These are phyloP conservation scores for Monopterus albus DNA, from an alignment of 2,113 vertebrate genomes.

Conservation along the genomic window DNA sequence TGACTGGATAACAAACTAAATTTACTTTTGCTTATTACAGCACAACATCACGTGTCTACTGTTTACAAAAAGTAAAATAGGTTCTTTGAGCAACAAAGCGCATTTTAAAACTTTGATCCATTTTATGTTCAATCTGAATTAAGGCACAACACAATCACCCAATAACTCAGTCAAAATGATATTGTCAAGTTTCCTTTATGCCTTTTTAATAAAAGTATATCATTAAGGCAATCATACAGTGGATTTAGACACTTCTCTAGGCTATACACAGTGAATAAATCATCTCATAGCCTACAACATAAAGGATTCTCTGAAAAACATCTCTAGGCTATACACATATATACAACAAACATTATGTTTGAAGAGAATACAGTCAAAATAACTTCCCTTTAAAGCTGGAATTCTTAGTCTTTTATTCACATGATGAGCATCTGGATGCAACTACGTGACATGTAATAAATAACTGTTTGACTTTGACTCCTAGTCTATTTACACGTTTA, in stretches of 20 bases:
- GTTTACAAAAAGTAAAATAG: neutral
- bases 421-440: constrained; percentile 72
- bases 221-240: constrained; percentile 93
- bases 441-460: constrained; percentile 87
- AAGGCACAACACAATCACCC: constrained; percentile 25
- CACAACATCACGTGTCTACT: too few species aligned
- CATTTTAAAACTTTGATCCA: neutral
- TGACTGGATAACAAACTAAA: too few species aligned
- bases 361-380: constrained; percentile 75
- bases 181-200: constrained; percentile 89
- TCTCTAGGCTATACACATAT: constrained; percentile 89
- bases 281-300: constrained; percentile 89
- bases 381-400: constrained; percentile 87
- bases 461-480: constrained; percentile 88
- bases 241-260: constrained; percentile 89
- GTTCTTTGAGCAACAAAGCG: neutral
- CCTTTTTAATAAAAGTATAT: constrained; percentile 93
- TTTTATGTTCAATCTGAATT: neutral
- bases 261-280: constrained; percentile 88
- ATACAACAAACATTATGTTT: constrained; percentile 87
- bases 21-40: constrained; percentile 2
- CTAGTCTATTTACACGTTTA: constrained; percentile 89
- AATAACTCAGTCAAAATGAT: constrained; percentile 84
- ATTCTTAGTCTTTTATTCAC: constrained; percentile 80
- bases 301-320: constrained; percentile 87